Base-by-base conservation (phyloP, 1,140 invertebrate genomes). In the Ptiloglossa arizonensis region DNA sequence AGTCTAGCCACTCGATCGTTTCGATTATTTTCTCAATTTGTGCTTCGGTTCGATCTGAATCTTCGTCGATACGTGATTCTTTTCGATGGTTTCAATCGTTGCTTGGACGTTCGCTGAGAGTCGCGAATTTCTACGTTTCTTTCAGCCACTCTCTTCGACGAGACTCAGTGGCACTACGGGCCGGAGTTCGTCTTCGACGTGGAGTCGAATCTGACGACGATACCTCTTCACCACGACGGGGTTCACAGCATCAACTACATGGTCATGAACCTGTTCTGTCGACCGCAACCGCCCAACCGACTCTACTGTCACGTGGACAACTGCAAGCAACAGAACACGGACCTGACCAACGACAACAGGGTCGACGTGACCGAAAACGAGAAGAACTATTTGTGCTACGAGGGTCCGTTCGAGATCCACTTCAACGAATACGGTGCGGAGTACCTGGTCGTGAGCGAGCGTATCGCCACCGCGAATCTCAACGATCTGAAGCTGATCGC, bases 351-450 rank as follows among this genome's bases (percentile, higher is more conserved):
- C 17, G 41, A 56, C 19, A 44, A 76, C 2, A 81, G 72, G 8
- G 72, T 82, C 32, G 80, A 82, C 4, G 27, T 77, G 35, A 66
- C 80, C 1, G 59, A 82, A 4, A 59, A 81, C 1, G 72, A 82
- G 9, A 46, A 57, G 19, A 67, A 22, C 6, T 44, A 59, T 17
- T 60, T 56, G 15, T 27, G 8, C 13, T 35, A 29, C 81, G 19
- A 15, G 19, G 68, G 72, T 8, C 77, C 80, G 0, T 90, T 90
- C 46, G 79, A 82, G 24, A 81, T 89, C 11, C 85, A 69, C 9
- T 83, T 88, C 64, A 77, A 79, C 38, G 76, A 83, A 1, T 19
- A 46, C 17, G 80, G 82, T 1, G 57, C 87, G 17, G 68, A 82
- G 1, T 15, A 64, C 5, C 5, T 89, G 59, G 11, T 82, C 5